phyloP scores from a whole-genome alignment of 2,888 invertebrate species.

The Cephus pulcher region DNA sequence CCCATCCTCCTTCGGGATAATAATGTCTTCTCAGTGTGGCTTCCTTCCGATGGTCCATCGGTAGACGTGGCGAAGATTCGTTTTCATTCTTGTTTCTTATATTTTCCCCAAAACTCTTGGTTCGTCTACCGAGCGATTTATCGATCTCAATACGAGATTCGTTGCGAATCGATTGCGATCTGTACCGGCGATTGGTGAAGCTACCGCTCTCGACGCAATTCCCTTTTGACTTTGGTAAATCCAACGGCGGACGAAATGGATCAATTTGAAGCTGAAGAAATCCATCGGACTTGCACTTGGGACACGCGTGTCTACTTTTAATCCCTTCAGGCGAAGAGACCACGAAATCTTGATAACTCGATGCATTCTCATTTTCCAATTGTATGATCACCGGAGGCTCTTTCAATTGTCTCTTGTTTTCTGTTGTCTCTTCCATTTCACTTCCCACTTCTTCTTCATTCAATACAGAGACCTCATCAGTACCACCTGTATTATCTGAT shows the following conservation, averaged over 20 bases:
- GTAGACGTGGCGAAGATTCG: constrained; percentile 23
- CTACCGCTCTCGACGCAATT: constrained; percentile 38
- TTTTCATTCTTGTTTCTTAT: constrained; percentile 21
- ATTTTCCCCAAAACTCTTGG: constrained; percentile 42
- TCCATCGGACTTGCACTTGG: constrained; percentile 50
- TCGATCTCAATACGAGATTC: constrained; percentile 31
- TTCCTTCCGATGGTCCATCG: constrained; percentile 47
- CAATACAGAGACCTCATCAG: neutral
- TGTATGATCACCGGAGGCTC: neutral
- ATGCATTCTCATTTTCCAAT: constrained; percentile 10
- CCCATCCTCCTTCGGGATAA: constrained; percentile 91
- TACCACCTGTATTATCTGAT: neutral
- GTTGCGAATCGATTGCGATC: constrained; percentile 39
- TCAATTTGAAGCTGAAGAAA: constrained; percentile 42
- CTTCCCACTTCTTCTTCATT: neutral
- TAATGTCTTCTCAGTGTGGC: constrained; percentile 76
- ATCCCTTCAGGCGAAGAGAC: constrained; percentile 8
- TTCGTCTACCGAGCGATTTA: constrained; percentile 32
- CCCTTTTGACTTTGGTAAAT: constrained; percentile 22
- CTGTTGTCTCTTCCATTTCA: neutral
- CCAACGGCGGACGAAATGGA: constrained; percentile 40
- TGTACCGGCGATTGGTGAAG: constrained; percentile 33
- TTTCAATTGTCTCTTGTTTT: neutral
- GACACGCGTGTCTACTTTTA: constrained; percentile 42
- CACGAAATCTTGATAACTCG: neutral